Percentiles rank a stretch among this genome's conserved stretches.
Evolutionary conservation across 2,797 vertebrate species (phyloP).

Genomic region (Lepus oiostolus): DNA sequence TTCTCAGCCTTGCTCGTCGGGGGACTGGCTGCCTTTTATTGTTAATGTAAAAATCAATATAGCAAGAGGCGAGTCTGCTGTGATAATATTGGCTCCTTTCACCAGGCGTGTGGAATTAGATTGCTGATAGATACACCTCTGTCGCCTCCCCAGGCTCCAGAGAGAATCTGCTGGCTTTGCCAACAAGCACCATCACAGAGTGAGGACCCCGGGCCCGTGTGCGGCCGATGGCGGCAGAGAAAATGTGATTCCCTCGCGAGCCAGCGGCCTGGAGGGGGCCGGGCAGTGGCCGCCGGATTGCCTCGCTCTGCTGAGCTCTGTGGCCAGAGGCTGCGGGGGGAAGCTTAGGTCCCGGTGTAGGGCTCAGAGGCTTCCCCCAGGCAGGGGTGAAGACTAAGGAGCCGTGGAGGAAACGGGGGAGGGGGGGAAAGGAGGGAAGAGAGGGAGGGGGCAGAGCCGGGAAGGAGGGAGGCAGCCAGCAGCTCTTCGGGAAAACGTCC

Average conservation of each 20-base stretch:
- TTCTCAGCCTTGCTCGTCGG: conserved; percentile 55
- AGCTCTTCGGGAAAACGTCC: too few species aligned
- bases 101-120: conserved; percentile 71
- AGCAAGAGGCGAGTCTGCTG: conserved; percentile 17
- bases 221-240: conserved; percentile 46
- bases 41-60: conserved; percentile 80
- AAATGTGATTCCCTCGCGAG: conserved; percentile 54
- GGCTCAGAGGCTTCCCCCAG: neutral
- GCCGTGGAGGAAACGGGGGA: neutral
- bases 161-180: conserved; percentile 49
- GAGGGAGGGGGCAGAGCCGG: neutral
- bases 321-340: neutral
- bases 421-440: too few species aligned
- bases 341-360: neutral
- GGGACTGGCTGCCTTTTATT: conserved; percentile 55
- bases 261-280: neutral
- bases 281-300: neutral
- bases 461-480: neutral
- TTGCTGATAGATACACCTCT: conserved; percentile 66
- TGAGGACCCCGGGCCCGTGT: neutral
- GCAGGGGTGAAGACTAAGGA: neutral
- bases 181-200: conserved; percentile 48
- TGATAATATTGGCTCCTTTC: conserved; percentile 62
- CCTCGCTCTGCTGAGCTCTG: too few species aligned
- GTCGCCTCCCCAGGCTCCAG: conserved; percentile 61